phyloP scores from a whole-genome alignment of 2,797 vertebrate genomes.

The Mycteria americana region DNA sequence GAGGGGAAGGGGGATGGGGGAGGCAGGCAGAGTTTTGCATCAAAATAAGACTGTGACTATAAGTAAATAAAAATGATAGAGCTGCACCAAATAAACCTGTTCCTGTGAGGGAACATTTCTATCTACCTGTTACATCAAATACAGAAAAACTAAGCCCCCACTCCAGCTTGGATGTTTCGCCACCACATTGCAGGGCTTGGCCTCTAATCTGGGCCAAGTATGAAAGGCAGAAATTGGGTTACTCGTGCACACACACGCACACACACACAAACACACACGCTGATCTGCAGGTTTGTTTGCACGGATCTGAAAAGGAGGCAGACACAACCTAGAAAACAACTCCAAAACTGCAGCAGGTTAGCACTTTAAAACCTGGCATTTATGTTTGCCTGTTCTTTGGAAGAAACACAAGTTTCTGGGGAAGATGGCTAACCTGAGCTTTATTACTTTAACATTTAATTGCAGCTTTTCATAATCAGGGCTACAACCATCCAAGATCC shows the following conservation, averaged over 20 bases:
- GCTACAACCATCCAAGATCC: constrained; percentile 44
- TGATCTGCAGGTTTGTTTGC: constrained; percentile 27
- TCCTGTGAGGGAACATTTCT: not conserved
- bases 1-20: constrained; percentile 32
- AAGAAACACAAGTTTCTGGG: not conserved
- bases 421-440: not conserved
- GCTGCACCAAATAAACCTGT: not conserved
- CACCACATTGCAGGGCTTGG: constrained; percentile 4
- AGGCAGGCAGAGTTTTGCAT: constrained; percentile 34
- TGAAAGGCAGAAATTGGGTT: constrained; percentile 63
- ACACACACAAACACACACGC: not conserved
- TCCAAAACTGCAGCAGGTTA: not conserved
- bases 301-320: not conserved
- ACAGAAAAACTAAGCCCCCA: not conserved
- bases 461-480: constrained; percentile 53
- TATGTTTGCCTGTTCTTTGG: not conserved
- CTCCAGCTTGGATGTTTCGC: not conserved
- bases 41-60: constrained; percentile 33
- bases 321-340: not conserved
- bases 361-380: not conserved
- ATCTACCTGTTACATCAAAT: constrained; percentile 39
- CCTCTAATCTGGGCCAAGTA: constrained; percentile 55
- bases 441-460: constrained; percentile 38
- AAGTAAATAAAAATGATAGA: constrained; percentile 27
- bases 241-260: not conserved